phyloP scores from a whole-genome alignment of 1,140 invertebrate species.

The Dolichoris vasculosae region DNA sequence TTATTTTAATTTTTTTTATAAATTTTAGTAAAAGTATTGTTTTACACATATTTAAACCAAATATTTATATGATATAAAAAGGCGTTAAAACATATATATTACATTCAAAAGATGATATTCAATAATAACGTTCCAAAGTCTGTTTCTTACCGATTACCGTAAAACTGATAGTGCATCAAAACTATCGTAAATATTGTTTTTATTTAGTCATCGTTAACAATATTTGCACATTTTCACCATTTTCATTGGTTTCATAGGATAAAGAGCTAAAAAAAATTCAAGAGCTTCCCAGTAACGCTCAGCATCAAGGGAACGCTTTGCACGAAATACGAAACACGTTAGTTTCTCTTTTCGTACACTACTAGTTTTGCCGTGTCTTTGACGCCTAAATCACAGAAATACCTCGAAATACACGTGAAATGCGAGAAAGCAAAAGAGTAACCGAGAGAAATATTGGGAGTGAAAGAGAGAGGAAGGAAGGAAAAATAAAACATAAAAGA shows the following conservation, averaged over 20 bases:
- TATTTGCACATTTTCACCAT: neutral
- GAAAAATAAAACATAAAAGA: neutral
- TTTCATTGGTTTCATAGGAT: neutral
- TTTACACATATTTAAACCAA: too few species aligned
- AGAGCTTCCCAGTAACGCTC: neutral
- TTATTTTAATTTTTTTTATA: too few species aligned
- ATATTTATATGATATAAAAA: too few species aligned
- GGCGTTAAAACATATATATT: too few species aligned
- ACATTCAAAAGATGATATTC: too few species aligned
- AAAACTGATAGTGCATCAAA: too few species aligned
- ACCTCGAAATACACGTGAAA: neutral
- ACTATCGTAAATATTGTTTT: too few species aligned
- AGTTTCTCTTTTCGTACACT: neutral
- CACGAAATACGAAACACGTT: neutral
- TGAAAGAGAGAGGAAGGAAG: neutral
- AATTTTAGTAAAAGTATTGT: too few species aligned
- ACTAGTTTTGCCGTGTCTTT: neutral
- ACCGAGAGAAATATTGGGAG: neutral
- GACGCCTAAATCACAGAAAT: slow-evolving; percentile 19
- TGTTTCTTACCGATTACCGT: too few species aligned
- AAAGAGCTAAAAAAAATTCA: neutral
- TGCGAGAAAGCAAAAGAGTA: neutral
- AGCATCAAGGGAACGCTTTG: neutral
- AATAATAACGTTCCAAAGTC: too few species aligned
- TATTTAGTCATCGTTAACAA: too few species aligned